Percentiles rank a stretch among this genome's conserved stretches.
Evolutionary conservation across 2,113 vertebrate species (phyloP).

Genomic region (Promerops cafer): DNA sequence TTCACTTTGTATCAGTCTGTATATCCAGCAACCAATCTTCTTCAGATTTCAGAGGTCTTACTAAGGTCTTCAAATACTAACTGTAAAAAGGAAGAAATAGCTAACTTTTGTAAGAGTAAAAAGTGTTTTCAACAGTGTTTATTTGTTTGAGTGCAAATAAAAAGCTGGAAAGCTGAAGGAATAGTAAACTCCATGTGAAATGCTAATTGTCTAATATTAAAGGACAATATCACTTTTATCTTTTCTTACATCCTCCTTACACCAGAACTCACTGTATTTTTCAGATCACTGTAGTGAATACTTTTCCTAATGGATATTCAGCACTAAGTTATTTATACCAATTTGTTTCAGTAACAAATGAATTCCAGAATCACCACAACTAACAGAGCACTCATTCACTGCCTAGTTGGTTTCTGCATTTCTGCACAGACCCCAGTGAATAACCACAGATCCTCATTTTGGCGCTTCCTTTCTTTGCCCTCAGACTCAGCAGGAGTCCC

Average conservation of each 20-base stretch:
- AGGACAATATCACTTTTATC: neutral
- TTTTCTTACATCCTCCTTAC: neutral
- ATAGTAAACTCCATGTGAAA: neutral
- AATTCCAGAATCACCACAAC: neutral
- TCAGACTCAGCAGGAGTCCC: neutral
- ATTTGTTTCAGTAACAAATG: neutral
- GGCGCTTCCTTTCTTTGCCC: neutral
- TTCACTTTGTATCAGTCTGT: neutral
- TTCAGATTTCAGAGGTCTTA: neutral
- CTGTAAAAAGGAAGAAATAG: neutral
- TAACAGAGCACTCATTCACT: neutral
- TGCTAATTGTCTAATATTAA: neutral
- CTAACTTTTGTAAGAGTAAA: neutral
- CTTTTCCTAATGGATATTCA: neutral
- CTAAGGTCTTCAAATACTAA: neutral
- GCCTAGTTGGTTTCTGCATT: neutral
- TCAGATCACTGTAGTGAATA: neutral
- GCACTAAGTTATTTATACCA: neutral
- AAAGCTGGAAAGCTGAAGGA: neutral
- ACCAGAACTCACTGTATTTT: neutral
- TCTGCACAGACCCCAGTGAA: neutral
- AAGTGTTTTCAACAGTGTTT: neutral
- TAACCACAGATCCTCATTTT: neutral
- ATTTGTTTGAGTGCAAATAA: neutral
- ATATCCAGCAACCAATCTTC: neutral